phyloP scores from a whole-genome alignment of 2,113 vertebrate genomes.

The Myrmophylax atrothorax region DNA sequence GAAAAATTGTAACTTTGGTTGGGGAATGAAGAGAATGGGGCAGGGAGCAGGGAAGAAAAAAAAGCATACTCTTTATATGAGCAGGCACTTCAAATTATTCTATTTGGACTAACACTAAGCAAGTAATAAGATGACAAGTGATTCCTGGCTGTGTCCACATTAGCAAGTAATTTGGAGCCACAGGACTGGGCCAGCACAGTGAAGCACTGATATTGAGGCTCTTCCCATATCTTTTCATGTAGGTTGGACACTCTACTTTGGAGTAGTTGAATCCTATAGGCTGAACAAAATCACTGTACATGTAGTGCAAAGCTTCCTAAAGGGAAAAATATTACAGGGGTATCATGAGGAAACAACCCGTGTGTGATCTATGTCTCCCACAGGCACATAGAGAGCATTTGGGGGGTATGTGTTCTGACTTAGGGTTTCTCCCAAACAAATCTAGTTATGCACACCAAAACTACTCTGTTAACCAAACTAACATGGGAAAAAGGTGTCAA shows the following conservation, averaged over 20 bases:
- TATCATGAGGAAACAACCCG: background rate
- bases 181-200: background rate
- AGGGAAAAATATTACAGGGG: background rate
- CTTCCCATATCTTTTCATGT: accelerated
- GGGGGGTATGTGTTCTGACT: background rate
- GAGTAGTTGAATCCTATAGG: background rate
- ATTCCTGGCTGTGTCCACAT: background rate
- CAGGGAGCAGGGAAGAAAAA: background rate
- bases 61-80: background rate
- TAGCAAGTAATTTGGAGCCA: background rate
- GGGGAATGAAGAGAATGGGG: background rate
- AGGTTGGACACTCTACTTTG: background rate
- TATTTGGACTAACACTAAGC: background rate
- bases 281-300: background rate
- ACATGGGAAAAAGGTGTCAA: background rate
- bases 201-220: background rate
- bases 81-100: background rate
- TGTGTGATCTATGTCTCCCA: accelerated
- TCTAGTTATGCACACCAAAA: background rate
- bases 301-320: background rate
- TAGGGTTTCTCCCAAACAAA: background rate
- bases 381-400: background rate
- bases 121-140: background rate
- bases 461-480: background rate
- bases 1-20: background rate